Percentiles rank a stretch among this genome's conserved stretches.
These are phyloP conservation scores for Anticlea derivata DNA, from an alignment of 2,888 invertebrate genomes.

Conservation along the genomic window DNA sequence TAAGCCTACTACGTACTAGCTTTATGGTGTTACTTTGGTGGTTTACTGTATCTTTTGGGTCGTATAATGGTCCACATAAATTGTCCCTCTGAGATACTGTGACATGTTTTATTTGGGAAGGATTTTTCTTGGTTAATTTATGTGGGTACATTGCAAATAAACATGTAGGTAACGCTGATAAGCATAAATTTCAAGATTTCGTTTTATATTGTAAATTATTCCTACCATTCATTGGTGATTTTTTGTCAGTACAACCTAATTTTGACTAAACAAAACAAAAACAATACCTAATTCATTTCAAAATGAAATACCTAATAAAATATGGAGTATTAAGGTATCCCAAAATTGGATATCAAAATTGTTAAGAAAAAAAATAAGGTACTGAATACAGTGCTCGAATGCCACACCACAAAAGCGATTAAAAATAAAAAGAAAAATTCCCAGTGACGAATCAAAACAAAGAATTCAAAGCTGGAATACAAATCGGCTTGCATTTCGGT, in stretches of 20 bases:
- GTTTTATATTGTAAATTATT: neutral
- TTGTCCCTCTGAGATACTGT: conserved; percentile 20
- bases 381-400: neutral
- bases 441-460: conserved; percentile 54
- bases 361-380: neutral
- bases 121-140: conserved; percentile 11
- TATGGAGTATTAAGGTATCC: no score
- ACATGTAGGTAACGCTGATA: neutral
- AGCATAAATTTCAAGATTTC: conserved; percentile 1
- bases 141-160: conserved; percentile 14
- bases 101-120: conserved; percentile 24
- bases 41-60: conserved; percentile 38
- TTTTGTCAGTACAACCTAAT: no score
- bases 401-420: conserved; percentile 17
- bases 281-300: no score
- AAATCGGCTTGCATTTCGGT: conserved; percentile 74
- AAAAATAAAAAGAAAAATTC: conserved; percentile 36
- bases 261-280: no score
- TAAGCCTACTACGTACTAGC: conserved; percentile 28
- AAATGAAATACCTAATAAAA: no score
- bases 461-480: conserved; percentile 55
- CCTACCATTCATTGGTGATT: neutral
- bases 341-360: no score
- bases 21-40: conserved; percentile 52
- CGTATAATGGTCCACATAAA: conserved; percentile 23